A percentile compares a stretch with the other conserved stretches of the same genome.
phyloP scores from a whole-genome alignment of 2,113 vertebrate genomes.

The Dinomys branickii region DNA sequence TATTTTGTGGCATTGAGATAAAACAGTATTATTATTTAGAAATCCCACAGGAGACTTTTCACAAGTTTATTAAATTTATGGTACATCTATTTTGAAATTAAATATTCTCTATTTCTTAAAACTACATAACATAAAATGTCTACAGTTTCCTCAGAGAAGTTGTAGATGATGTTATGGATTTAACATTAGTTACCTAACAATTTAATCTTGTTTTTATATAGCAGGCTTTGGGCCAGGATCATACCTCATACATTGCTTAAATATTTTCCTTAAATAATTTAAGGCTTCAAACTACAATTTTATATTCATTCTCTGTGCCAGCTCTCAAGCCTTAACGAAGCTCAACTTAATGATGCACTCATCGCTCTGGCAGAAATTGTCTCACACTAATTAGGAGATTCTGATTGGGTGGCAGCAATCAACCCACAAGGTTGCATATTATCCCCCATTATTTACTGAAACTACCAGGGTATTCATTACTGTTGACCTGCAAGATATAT shows the following conservation, averaged over 20 bases:
- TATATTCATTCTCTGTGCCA: not conserved
- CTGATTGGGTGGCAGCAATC: slow-evolving; percentile 54
- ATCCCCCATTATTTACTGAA: not conserved
- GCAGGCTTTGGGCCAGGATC: slow-evolving; percentile 7
- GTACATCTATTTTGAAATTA: slow-evolving; percentile 34
- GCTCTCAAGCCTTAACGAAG: slow-evolving; percentile 68
- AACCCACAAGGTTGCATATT: not conserved
- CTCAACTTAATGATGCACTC: not conserved
- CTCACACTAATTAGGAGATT: slow-evolving; percentile 23
- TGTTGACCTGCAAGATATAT: not conserved
- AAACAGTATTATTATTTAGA: slow-evolving; percentile 18
- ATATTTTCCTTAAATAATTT: slow-evolving; percentile 65
- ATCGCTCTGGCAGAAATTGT: slow-evolving; percentile 32
- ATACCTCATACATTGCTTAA: slow-evolving; percentile 61
- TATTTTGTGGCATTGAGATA: not conserved
- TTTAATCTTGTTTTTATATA: slow-evolving; percentile 57
- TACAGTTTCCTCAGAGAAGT: not conserved
- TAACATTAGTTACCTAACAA: slow-evolving; percentile 10
- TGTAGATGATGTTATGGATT: not conserved
- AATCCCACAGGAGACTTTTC: not conserved
- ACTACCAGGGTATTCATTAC: not conserved
- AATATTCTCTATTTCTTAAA: not conserved
- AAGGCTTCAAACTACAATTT: slow-evolving; percentile 61
- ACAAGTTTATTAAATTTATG: slow-evolving; percentile 6
- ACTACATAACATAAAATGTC: slow-evolving; percentile 29